Evolutionary conservation across 2,888 invertebrate species (phyloP).

Genomic region (Apamea monoglypha): DNA sequence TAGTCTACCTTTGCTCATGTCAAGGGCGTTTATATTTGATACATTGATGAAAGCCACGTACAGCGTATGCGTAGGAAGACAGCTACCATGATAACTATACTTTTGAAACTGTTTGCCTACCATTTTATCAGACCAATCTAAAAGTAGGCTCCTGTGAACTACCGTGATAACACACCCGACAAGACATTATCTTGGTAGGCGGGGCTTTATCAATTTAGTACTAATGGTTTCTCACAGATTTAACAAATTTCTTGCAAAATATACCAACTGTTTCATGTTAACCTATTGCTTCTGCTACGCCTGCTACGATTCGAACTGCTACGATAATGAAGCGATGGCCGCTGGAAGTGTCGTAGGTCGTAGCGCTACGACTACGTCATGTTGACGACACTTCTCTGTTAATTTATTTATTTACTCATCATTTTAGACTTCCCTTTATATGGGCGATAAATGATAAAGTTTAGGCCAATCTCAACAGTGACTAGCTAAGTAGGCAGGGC

Average conservation of each 20-base stretch:
- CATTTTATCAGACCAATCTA: neutral
- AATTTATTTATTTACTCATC: neutral
- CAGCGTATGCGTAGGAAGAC: neutral
- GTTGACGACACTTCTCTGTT: constrained; percentile 3
- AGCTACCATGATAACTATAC: neutral
- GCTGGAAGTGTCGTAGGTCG: constrained; percentile 44
- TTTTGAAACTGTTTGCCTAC: neutral
- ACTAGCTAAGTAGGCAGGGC: neutral
- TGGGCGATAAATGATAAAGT: neutral
- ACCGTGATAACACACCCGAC: constrained; percentile 22
- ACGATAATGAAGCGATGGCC: constrained; percentile 33
- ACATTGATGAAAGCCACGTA: neutral
- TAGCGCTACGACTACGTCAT: constrained; percentile 48
- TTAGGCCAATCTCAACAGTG: neutral
- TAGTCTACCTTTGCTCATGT: neutral
- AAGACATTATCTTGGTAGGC: constrained; percentile 25
- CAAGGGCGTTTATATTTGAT: neutral
- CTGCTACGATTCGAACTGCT: constrained; percentile 39
- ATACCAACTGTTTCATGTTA: constrained; percentile 32
- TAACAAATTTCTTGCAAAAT: constrained; percentile 27
- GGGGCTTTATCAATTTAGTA: constrained; percentile 33
- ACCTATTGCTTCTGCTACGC: constrained; percentile 53
- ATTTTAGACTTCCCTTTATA: neutral
- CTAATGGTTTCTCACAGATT: constrained; percentile 22
- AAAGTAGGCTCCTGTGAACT: neutral